Conservation (phyloP, 2,797 vertebrate genomes). For the Zenarchopterus dispar region DNA sequence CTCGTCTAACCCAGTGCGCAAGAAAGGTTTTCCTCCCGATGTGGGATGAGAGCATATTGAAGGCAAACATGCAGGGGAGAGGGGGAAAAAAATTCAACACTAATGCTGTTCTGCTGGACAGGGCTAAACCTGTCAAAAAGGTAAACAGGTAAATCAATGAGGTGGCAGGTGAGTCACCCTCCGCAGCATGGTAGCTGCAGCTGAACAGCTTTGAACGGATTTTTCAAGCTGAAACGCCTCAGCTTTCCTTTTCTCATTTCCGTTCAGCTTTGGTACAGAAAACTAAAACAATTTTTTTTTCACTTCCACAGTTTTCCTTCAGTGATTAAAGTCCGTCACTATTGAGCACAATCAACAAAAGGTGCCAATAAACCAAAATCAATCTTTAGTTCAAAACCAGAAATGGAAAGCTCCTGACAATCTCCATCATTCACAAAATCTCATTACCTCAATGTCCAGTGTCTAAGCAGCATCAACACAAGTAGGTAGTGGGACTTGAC, state of each 20-base stretch:
- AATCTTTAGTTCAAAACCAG: not conserved
- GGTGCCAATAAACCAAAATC: no score
- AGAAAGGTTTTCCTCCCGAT: constrained; percentile 20
- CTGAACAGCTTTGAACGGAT: constrained; percentile 8
- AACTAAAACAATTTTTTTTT: constrained; percentile 9
- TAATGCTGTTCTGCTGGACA: not conserved
- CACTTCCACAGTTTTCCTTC: constrained; percentile 3
- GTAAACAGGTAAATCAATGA: constrained; percentile 51
- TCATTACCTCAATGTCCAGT: not conserved
- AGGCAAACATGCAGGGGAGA: constrained; percentile 15
- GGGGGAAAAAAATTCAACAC: constrained; percentile 44
- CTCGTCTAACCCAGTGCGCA: constrained; percentile 31
- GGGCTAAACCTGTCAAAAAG: constrained; percentile 14
- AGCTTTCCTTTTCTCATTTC: not conserved
- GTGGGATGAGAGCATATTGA: constrained; percentile 28
- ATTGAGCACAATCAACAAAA: constrained; percentile 30
- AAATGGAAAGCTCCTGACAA: constrained; percentile 22
- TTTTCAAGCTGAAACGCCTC: not conserved
- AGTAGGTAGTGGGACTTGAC: not conserved
- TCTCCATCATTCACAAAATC: no score
- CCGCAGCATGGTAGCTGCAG: constrained; percentile 5
- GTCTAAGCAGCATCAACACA: not conserved
- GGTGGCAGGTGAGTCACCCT: constrained; percentile 18
- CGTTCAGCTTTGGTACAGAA: not conserved
- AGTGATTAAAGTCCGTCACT: constrained; percentile 43